Conservation (phyloP, 2,888 invertebrate genomes). For the Galerucella calmariensis region DNA sequence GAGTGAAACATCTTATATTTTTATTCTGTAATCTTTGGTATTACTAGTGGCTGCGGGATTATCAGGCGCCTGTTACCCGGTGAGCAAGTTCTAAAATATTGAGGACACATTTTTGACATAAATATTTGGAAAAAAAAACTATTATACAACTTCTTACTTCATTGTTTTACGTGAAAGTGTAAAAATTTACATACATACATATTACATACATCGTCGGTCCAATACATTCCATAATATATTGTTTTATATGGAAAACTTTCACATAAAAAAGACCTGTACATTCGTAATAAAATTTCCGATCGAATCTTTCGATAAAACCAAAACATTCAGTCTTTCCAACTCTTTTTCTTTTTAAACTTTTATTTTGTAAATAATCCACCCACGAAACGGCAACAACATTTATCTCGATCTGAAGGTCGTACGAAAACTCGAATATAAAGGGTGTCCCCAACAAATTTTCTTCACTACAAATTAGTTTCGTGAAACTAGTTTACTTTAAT, state of each 20-base stretch:
- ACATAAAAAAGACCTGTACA: conserved; percentile 40
- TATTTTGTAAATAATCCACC: conserved; percentile 1
- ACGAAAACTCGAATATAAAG: neutral
- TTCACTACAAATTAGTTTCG: neutral
- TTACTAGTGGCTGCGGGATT: too few species aligned
- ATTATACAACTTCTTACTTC: neutral
- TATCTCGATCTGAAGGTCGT: conserved; percentile 9
- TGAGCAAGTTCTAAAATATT: too few species aligned
- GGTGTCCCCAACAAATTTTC: neutral
- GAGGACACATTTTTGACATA: too few species aligned
- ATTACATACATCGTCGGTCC: too few species aligned
- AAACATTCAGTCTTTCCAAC: neutral
- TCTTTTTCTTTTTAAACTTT: neutral
- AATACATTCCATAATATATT: conserved; percentile 32
- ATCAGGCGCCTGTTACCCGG: too few species aligned
- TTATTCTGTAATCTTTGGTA: too few species aligned
- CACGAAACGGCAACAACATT: conserved; percentile 2
- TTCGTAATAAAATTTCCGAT: conserved; percentile 45
- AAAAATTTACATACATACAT: too few species aligned
- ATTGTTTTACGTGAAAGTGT: neutral
- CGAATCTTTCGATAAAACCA: conserved; percentile 33
- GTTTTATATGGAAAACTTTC: conserved; percentile 47
- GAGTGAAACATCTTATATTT: too few species aligned
- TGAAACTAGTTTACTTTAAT: conserved; percentile 11
- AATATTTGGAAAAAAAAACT: too few species aligned